These are phyloP conservation scores for Cichlasoma orientale DNA, from an alignment of 2,797 vertebrate genomes.

Conservation along the genomic window DNA sequence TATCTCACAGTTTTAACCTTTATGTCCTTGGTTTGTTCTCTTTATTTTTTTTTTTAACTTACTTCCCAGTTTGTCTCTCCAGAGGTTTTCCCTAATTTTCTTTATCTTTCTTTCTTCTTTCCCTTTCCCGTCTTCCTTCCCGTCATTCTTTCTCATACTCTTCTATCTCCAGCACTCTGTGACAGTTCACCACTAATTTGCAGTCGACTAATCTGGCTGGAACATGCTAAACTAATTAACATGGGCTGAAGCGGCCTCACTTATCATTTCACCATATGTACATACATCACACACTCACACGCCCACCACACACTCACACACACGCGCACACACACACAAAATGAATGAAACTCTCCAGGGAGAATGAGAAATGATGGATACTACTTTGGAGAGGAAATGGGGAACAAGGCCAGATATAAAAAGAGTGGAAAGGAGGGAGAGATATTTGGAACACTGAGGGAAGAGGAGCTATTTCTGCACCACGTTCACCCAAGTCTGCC, in stretches of 20 bases:
- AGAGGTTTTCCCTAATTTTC: conserved; percentile 12
- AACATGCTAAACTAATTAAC: conserved; percentile 75
- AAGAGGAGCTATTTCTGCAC: conserved; percentile 62
- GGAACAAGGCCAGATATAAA: conserved; percentile 76
- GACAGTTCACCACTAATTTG: conserved; percentile 63
- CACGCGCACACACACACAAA: conserved; percentile 16
- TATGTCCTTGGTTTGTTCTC: conserved; percentile 40
- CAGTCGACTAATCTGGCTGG: conserved; percentile 60
- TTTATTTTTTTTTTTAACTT: not conserved
- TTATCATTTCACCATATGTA: conserved; percentile 72
- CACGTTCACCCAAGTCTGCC: conserved; percentile 46
- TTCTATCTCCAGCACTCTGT: conserved; percentile 33
- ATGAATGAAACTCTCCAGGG: conserved; percentile 62
- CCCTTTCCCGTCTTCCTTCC: not conserved
- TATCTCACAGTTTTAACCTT: conserved; percentile 23
- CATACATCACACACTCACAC: conserved; percentile 52
- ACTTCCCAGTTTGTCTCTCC: not conserved
- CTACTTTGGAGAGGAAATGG: conserved; percentile 67
- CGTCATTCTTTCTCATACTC: not conserved
- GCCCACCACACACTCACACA: not conserved
- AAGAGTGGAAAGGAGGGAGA: conserved; percentile 45
- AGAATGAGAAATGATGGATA: conserved; percentile 67
- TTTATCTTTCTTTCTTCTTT: not conserved
- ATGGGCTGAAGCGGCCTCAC: conserved; percentile 59
- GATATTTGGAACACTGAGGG: conserved; percentile 45